A percentile compares a stretch with the other conserved stretches of the same genome.
These are phyloP conservation scores for Lophura nycthemera DNA, from an alignment of 2,113 vertebrate genomes.

Conservation along the genomic window DNA sequence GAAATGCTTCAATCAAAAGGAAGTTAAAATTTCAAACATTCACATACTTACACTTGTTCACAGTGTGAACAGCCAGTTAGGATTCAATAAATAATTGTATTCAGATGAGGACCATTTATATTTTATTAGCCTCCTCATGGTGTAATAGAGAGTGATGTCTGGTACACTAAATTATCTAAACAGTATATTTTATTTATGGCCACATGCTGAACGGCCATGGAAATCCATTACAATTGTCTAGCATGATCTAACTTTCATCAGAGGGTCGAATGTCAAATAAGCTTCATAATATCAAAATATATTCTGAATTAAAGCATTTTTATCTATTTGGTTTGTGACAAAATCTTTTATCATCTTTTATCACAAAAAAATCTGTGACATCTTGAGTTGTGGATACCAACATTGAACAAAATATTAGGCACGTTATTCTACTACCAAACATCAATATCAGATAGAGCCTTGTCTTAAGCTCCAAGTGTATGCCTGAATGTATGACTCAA, in stretches of 20 bases:
- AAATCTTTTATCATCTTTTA: not conserved
- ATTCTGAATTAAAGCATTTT: not conserved
- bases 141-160: not conserved
- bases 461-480: not conserved
- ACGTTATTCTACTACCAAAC: not conserved
- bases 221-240: not conserved
- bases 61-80: not conserved
- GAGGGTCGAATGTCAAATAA: not conserved
- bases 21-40: not conserved
- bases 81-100: not conserved
- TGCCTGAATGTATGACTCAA: not conserved
- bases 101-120: not conserved
- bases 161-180: not conserved
- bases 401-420: not conserved
- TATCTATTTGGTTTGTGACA: not conserved
- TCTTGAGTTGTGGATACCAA: not conserved
- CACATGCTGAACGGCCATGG: not conserved
- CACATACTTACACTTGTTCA: not conserved
- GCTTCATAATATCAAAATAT: not conserved
- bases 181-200: not conserved
- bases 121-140: not conserved
- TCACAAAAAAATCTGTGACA: not conserved
- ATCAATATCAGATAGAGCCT: not conserved
- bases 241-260: not conserved
- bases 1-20: not conserved